phyloP scores from a whole-genome alignment of 2,797 vertebrate genomes.

The Acanthurus lineatus region DNA sequence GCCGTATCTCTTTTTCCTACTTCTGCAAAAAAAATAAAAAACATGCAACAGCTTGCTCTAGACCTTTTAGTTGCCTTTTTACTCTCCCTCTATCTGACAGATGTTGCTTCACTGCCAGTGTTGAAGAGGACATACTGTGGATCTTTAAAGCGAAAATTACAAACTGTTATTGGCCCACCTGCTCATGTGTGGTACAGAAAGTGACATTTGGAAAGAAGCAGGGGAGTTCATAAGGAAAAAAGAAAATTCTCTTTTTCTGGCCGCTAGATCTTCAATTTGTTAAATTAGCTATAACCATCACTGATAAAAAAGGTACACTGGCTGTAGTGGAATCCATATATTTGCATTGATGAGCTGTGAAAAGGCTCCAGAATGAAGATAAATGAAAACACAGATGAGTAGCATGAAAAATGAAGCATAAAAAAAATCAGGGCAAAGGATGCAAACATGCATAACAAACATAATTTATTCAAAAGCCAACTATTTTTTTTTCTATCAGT shows the following conservation, averaged over 20 bases:
- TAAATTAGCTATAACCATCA: slow-evolving; percentile 12
- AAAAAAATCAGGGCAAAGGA: slow-evolving; percentile 18
- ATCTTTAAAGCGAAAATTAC: slow-evolving; percentile 12
- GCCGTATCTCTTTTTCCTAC: not conserved
- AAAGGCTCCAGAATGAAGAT: slow-evolving; percentile 7
- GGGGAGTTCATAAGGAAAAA: not conserved
- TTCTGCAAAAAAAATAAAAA: slow-evolving; percentile 1
- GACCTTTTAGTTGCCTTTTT: slow-evolving; percentile 34
- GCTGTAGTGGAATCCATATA: slow-evolving; percentile 48
- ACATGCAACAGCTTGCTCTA: slow-evolving; percentile 36
- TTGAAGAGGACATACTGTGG: not conserved
- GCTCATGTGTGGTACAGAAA: slow-evolving; percentile 4
- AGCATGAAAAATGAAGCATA: not conserved
- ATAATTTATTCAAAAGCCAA: slow-evolving; percentile 32
- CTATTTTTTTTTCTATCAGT: slow-evolving; percentile 21
- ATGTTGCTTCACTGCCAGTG: slow-evolving; percentile 28
- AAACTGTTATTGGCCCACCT: slow-evolving; percentile 34
- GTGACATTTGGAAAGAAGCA: not conserved
- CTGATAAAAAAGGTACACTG: slow-evolving; percentile 33
- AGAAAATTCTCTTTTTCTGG: not conserved
- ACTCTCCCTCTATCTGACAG: slow-evolving; percentile 24
- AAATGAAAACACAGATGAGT: slow-evolving; percentile 25
- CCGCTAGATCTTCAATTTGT: slow-evolving; percentile 41
- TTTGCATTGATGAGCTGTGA: slow-evolving; percentile 49
- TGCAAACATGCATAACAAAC: slow-evolving; percentile 22